A percentile compares a stretch with the other conserved stretches of the same genome.
These are phyloP conservation scores for Pachyramphus minor DNA, from an alignment of 2,113 vertebrate species.

Conservation along the genomic window DNA sequence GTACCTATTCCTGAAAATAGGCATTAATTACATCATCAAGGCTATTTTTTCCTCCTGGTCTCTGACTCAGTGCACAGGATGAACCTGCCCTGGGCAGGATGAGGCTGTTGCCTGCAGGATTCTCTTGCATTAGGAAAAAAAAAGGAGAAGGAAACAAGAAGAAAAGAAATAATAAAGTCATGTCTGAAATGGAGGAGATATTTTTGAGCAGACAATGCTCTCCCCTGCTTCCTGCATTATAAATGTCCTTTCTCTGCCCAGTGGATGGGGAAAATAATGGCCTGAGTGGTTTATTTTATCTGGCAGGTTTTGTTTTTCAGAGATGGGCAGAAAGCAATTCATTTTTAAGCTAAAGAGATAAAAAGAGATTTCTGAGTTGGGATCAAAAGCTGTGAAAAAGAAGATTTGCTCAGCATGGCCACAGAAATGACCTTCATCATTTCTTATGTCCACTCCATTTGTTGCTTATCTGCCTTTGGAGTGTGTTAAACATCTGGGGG, in stretches of 20 bases:
- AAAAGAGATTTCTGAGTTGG: not conserved
- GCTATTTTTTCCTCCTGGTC: not conserved
- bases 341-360: not conserved
- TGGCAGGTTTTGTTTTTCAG: constrained; percentile 8
- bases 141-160: not conserved
- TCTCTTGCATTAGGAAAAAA: not conserved
- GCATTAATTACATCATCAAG: not conserved
- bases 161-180: not conserved
- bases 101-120: not conserved
- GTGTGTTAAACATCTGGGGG: not conserved
- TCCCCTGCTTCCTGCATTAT: not conserved
- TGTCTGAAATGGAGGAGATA: not conserved
- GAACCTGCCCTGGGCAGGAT: not conserved
- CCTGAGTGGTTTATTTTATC: not conserved
- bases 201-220: not conserved
- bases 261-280: not conserved
- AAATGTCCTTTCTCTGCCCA: not conserved
- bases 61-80: not conserved
- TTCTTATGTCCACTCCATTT: not conserved
- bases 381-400: not conserved
- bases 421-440: not conserved
- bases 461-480: not conserved
- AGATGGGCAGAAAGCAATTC: not conserved
- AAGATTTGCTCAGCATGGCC: not conserved
- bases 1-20: not conserved